A percentile compares a stretch with the other conserved stretches of the same genome.
Evolutionary conservation across 2,113 vertebrate genomes (phyloP).

Genomic region (Nycticebus coucang): DNA sequence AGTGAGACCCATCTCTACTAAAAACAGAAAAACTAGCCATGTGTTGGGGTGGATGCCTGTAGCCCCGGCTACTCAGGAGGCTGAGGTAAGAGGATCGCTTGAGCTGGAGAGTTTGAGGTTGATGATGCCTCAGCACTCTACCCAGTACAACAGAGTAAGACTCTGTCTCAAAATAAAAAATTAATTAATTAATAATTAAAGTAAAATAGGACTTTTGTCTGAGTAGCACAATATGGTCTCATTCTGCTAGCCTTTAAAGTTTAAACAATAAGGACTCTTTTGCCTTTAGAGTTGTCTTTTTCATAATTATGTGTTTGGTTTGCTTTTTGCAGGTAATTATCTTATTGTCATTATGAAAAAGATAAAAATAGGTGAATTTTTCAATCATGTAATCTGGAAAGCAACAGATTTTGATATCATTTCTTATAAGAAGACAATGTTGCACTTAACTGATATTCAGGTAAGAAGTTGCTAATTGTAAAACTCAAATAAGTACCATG

Average conservation of each 20-base stretch:
- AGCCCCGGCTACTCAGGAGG: too few relatives aligned
- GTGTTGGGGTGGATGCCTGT: too few relatives aligned
- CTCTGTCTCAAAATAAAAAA: too few relatives aligned
- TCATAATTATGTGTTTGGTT: background rate
- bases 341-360: constrained; percentile 97
- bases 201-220: background rate
- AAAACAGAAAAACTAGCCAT: too few relatives aligned
- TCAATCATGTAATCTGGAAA: constrained; percentile 95
- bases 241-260: background rate
- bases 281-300: background rate
- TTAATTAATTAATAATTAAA: too few relatives aligned
- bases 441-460: constrained; percentile 98
- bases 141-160: too few relatives aligned
- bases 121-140: too few relatives aligned
- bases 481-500: background rate
- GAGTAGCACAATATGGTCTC: background rate
- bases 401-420: constrained; percentile 95
- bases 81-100: too few relatives aligned
- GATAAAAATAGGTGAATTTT: constrained; percentile 94
- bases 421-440: constrained; percentile 96
- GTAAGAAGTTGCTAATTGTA: constrained; percentile 78
- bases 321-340: constrained; percentile 90
- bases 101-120: too few relatives aligned
- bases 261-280: background rate
- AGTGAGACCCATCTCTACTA: too few relatives aligned